Conservation (phyloP, 2,888 invertebrate genomes). For the Platycnemis pennipes region DNA sequence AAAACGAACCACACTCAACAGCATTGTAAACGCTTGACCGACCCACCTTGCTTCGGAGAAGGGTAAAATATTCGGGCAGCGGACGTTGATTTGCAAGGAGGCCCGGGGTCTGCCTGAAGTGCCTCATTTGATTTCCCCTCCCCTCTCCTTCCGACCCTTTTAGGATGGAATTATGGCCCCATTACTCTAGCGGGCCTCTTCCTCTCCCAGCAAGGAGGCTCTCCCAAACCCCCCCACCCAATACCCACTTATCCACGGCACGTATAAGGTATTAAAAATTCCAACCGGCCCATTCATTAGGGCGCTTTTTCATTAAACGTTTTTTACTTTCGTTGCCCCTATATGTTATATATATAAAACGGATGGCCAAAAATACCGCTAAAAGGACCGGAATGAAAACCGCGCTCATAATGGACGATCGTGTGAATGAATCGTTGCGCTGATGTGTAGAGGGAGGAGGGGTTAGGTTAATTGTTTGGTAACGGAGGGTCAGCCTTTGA, state of each 20-base stretch:
- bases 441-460: neutral
- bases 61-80: neutral
- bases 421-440: neutral
- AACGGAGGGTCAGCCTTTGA: neutral
- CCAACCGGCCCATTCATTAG: neutral
- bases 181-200: neutral
- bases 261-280: neutral
- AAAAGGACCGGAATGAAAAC: neutral
- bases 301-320: neutral
- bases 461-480: neutral
- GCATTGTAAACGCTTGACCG: no score
- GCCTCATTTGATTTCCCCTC: neutral
- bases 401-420: neutral
- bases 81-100: neutral
- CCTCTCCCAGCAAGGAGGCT: neutral
- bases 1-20: no score
- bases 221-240: neutral
- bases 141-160: neutral
- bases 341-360: neutral
- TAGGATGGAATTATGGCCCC: neutral
- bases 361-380: neutral
- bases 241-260: slow-evolving; percentile 18
- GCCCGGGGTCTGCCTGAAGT: neutral
- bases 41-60: neutral
- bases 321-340: neutral